Evolutionary conservation across 2,797 vertebrate genomes (phyloP).

Genomic region (Triplophysa yarkandensis): DNA sequence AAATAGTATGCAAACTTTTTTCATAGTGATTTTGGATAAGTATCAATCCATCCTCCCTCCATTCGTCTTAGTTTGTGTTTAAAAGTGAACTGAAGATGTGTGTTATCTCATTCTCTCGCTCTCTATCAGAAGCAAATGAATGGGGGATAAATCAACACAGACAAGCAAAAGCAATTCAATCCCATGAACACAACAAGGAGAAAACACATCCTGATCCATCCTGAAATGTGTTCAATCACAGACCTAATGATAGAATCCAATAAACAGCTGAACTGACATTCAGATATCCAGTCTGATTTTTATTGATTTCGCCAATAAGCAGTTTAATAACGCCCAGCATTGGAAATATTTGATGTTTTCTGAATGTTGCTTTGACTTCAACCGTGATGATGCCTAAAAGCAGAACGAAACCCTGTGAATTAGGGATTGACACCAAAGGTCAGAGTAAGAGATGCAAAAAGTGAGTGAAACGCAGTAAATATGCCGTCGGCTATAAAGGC

Average conservation of each 20-base stretch:
- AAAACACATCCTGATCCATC: too few relatives aligned
- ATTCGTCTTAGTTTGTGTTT: neutral
- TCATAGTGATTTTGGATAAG: too few relatives aligned
- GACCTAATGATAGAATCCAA: neutral
- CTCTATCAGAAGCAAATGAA: constrained; percentile 12
- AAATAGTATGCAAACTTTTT: too few relatives aligned
- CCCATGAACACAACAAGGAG: constrained; percentile 2
- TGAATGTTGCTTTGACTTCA: constrained; percentile 32
- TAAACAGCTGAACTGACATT: neutral
- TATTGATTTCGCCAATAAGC: constrained; percentile 24
- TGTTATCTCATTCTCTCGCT: neutral
- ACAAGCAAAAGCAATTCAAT: constrained; percentile 18
- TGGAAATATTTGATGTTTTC: constrained; percentile 10
- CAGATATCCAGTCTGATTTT: neutral
- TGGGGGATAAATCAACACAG: constrained; percentile 11
- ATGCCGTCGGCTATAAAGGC: constrained; percentile 20
- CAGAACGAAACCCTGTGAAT: constrained; percentile 39
- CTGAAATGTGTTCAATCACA: constrained; percentile 3
- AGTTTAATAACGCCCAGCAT: constrained; percentile 5
- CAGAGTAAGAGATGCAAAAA: constrained; percentile 7
- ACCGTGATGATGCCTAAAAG: constrained; percentile 31
- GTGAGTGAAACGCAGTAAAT: constrained; percentile 7
- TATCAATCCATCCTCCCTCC: neutral
- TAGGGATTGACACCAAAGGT: constrained; percentile 22
- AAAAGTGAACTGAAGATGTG: neutral